Evolutionary conservation across 2,797 vertebrate genomes (phyloP).

Genomic region (Sebastes hopkinsi): DNA sequence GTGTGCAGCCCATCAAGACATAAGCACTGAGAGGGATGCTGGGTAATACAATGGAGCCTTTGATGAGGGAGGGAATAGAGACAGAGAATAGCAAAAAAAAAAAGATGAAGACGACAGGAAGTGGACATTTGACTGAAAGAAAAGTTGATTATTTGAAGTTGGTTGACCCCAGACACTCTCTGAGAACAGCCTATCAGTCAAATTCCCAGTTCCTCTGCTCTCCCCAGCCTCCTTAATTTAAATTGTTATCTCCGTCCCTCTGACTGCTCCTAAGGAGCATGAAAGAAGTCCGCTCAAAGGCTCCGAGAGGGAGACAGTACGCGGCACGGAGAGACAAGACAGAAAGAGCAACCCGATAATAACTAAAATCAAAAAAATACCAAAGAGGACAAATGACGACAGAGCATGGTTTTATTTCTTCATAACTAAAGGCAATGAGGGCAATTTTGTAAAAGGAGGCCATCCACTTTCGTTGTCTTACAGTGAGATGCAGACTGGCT

Average conservation of each 20-base stretch:
- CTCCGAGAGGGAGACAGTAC: constrained; percentile 30
- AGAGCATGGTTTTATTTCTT: constrained; percentile 46
- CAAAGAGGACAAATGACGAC: constrained; percentile 59
- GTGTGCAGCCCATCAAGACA: constrained; percentile 10
- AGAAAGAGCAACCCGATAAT: constrained; percentile 42
- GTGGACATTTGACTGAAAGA: constrained; percentile 36
- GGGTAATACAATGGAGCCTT: constrained; percentile 11
- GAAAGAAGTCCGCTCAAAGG: constrained; percentile 58
- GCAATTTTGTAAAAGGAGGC: constrained; percentile 53
- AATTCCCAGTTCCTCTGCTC: constrained; percentile 49
- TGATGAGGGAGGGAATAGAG: constrained; percentile 2
- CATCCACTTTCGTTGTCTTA: constrained; percentile 38
- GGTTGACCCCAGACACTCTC: constrained; percentile 22
- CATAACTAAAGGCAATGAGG: constrained; percentile 45
- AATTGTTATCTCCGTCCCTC: constrained; percentile 58
- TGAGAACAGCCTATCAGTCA: constrained; percentile 51
- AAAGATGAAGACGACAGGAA: neutral
- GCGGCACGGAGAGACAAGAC: constrained; percentile 25
- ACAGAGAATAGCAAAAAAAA: neutral
- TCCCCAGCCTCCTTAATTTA: constrained; percentile 58
- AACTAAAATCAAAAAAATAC: constrained; percentile 58
- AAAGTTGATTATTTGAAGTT: constrained; percentile 62
- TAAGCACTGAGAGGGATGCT: constrained; percentile 9
- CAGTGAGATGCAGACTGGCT: constrained; percentile 33
- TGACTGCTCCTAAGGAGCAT: constrained; percentile 56